Evolutionary conservation across 2,113 vertebrate species (phyloP), one percentile per base, ranked within the genome.

Genomic region (Poicephalus meyeri): DNA sequence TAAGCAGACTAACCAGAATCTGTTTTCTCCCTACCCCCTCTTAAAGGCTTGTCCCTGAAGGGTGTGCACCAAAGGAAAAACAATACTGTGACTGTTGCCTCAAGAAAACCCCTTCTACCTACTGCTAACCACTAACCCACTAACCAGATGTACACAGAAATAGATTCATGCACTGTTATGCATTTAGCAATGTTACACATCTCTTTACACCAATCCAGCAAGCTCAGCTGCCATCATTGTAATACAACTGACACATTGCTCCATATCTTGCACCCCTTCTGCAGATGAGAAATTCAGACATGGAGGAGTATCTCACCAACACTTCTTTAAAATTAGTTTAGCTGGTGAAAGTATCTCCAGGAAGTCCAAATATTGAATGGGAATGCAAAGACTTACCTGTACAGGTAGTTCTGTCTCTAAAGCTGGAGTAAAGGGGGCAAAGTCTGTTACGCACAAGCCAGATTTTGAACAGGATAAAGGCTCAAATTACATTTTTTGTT

Each of bases 241-340:
- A 49, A 42, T 19, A 46, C 0, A 0, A 46, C 11, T 18, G 74
- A 37, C 1, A 3, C 1, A 0, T 24, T 77, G 23, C n/a, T 88
- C 68, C 1, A 0, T 55, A 47, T 29, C 17, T 77, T 18, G 17
- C 11, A 9, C 44, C 33, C 28, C 37, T 91, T 88, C 60, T 52
- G 13, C 17, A 19, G 11, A 37, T 13, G 7, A 84, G 47, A 78
- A 80, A 60, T 55, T 74, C 39, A 91, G 37, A 70, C 20, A 25
- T 11, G 5, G 18, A 86, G 33, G 35, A 80, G 4, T 46, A 20
- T 56, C 9, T 64, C 24, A 68, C 11, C 25, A 55, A 6, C 5
- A 23, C 16, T 14, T 69, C 88, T 50, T 10, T 0, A 16, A 76
- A 76, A 68, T 60, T 4, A 76, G 8, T 79, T 85, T 72, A 42